Percentiles rank a stretch among this genome's conserved stretches.
Conservation (phyloP, 2,888 invertebrate genomes). For the Zaprionus lineosus region DNA sequence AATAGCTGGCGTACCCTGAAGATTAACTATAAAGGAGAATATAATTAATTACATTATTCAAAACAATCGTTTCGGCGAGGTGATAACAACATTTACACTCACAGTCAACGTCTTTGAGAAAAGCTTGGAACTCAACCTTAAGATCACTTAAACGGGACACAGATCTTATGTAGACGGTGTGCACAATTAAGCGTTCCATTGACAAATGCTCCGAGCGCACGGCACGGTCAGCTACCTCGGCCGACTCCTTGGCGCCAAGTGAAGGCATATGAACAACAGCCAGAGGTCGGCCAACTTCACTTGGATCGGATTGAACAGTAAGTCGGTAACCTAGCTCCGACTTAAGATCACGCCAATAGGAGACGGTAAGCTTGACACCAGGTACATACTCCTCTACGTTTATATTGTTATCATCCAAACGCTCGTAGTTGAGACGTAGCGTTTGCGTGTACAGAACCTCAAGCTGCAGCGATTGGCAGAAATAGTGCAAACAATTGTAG, state of each 20-base stretch:
- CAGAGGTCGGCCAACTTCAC: conserved; percentile 90
- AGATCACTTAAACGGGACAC: conserved; percentile 92
- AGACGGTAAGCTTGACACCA: conserved; percentile 94
- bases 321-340: conserved; percentile 94
- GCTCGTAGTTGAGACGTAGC: conserved; percentile 92
- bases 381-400: conserved; percentile 95
- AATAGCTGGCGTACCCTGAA: conserved; percentile 96
- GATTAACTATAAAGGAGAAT: conserved; percentile 85
- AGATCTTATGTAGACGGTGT: conserved; percentile 96
- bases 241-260: conserved; percentile 82
- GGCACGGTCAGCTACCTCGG: conserved; percentile 89
- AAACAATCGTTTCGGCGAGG: neutral
- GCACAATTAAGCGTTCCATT: conserved; percentile 96
- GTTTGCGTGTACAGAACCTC: conserved; percentile 95
- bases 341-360: conserved; percentile 93
- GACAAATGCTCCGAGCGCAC: conserved; percentile 95
- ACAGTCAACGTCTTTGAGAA: conserved; percentile 88
- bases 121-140: conserved; percentile 85
- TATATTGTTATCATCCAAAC: conserved; percentile 94
- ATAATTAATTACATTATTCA: neutral
- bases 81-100: conserved; percentile 84
- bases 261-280: conserved; percentile 87
- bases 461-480: conserved; percentile 97
- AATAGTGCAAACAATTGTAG: conserved; percentile 93
- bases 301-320: conserved; percentile 93